Percentiles rank a stretch among this genome's conserved stretches.
Conservation (phyloP, 2,888 invertebrate genomes). For the Synanthedon andrenaeformis region DNA sequence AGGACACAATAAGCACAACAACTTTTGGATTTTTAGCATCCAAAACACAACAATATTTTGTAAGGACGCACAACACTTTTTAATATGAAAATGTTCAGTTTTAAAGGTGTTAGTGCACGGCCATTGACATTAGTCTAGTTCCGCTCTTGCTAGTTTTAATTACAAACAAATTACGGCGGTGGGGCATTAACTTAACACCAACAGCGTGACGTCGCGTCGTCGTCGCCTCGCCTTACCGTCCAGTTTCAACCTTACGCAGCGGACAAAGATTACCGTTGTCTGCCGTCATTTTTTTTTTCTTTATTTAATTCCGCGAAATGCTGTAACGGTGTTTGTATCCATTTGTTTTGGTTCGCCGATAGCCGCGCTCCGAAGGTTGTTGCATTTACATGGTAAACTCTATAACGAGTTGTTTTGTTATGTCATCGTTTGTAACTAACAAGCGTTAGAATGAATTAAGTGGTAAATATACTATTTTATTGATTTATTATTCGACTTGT, state of each 20-base stretch:
- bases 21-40: too few relatives aligned
- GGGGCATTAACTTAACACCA: conserved; percentile 20
- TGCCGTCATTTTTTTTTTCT: conserved; percentile 43
- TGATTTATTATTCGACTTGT: too few relatives aligned
- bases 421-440: not conserved
- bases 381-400: conserved; percentile 8
- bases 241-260: conserved; percentile 41
- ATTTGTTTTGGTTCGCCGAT: conserved; percentile 58
- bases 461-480: too few relatives aligned
- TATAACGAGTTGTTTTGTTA: not conserved
- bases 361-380: conserved; percentile 17
- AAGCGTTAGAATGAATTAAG: too few relatives aligned
- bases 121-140: conserved; percentile 18
- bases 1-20: too few relatives aligned
- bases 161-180: conserved; percentile 10
- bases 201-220: conserved; percentile 20
- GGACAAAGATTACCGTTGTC: conserved; percentile 62
- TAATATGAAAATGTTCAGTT: not conserved
- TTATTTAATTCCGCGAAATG: conserved; percentile 62
- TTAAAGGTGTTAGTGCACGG: conserved; percentile 4
- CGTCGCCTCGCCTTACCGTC: conserved; percentile 33
- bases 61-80: not conserved
- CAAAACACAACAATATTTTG: too few relatives aligned
- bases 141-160: conserved; percentile 35
- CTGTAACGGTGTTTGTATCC: conserved; percentile 61